Percentiles rank a stretch among this genome's conserved stretches.
phyloP scores from a whole-genome alignment of 2,113 vertebrate genomes.

The Mesocricetus auratus region DNA sequence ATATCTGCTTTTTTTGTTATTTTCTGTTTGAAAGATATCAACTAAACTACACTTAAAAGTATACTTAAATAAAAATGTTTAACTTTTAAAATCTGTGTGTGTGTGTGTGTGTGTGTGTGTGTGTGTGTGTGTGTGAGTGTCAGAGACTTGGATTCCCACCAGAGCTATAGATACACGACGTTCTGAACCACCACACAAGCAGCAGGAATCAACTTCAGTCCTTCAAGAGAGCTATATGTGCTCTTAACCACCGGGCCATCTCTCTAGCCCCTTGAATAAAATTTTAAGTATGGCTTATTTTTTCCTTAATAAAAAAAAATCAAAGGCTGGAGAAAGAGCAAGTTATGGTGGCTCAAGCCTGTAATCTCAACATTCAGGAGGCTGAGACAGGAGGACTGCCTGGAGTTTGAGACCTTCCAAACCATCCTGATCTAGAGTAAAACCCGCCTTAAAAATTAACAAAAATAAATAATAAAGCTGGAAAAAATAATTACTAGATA shows the following conservation, averaged over 20 bases:
- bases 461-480: constrained; percentile 40
- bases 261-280: not conserved
- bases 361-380: not conserved
- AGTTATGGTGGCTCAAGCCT: not conserved
- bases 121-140: not conserved
- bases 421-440: not conserved
- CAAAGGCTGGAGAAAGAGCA: not conserved
- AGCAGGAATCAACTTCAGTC: not conserved
- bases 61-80: not conserved
- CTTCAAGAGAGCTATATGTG: not conserved
- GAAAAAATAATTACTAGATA: not conserved
- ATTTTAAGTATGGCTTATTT: not conserved
- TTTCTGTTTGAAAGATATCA: not conserved
- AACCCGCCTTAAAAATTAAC: not conserved
- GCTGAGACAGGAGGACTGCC: not conserved
- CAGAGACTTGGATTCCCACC: not conserved
- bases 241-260: not conserved
- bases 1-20: not conserved
- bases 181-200: not conserved
- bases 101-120: not conserved
- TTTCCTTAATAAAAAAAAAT: constrained; percentile 42
- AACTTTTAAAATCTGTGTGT: not conserved
- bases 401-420: not conserved
- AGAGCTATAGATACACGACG: not conserved
- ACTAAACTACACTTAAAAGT: not conserved